Conservation (phyloP, 1,140 invertebrate genomes). For the Drosophila miranda region DNA sequence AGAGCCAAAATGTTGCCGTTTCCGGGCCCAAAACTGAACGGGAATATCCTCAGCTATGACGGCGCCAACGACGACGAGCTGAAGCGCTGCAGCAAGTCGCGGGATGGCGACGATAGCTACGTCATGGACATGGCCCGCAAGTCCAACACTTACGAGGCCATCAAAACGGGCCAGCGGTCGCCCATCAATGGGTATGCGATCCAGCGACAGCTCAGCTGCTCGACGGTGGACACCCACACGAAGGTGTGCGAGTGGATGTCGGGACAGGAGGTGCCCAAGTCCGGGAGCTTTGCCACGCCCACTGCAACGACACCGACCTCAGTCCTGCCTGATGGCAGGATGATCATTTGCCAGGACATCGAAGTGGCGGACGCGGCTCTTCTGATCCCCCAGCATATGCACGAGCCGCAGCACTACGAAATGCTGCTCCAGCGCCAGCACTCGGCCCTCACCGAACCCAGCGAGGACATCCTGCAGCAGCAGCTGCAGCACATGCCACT, state of each 20-base stretch:
- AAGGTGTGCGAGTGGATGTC: slow-evolving; percentile 94
- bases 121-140: slow-evolving; percentile 74
- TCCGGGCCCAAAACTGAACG: slow-evolving; percentile 63
- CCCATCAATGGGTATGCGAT: slow-evolving; percentile 84
- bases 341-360: slow-evolving; percentile 80
- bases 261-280: slow-evolving; percentile 83
- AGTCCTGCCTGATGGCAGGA: slow-evolving; percentile 83
- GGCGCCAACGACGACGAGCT: slow-evolving; percentile 81
- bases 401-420: slow-evolving; percentile 65
- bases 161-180: slow-evolving; percentile 81
- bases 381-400: slow-evolving; percentile 69
- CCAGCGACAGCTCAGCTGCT: slow-evolving; percentile 88
- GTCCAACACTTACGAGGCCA: slow-evolving; percentile 84
- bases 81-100: slow-evolving; percentile 73
- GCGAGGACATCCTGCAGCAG: slow-evolving; percentile 46
- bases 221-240: slow-evolving; percentile 91
- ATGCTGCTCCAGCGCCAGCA: slow-evolving; percentile 68
- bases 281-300: slow-evolving; percentile 74
- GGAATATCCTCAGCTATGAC: slow-evolving; percentile 74
- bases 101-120: slow-evolving; percentile 81
- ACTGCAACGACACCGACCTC: slow-evolving; percentile 83
- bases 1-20: slow-evolving; percentile 46
- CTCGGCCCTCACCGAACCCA: slow-evolving; percentile 68
- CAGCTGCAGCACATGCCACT: slow-evolving; percentile 56
- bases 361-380: slow-evolving; percentile 69